These are phyloP conservation scores for Elephantulus edwardii DNA, from an alignment of 2,113 vertebrate species.

Conservation along the genomic window DNA sequence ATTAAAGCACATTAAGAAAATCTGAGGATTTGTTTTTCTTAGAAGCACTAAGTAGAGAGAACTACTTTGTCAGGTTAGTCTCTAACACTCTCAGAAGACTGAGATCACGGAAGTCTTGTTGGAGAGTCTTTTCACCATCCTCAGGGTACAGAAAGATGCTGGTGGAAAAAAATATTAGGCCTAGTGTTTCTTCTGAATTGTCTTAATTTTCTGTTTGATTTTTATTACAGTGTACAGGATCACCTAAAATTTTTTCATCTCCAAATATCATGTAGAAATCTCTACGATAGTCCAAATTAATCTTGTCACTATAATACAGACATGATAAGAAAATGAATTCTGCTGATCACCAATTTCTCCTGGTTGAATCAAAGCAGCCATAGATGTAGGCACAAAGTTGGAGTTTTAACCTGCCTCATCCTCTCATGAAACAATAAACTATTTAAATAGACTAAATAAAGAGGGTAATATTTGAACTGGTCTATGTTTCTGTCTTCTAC, in stretches of 20 bases:
- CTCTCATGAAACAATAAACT: not conserved
- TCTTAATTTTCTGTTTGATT: constrained; percentile 18
- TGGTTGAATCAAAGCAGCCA: not conserved
- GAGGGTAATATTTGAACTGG: not conserved
- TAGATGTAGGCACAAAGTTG: not conserved
- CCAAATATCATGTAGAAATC: not conserved
- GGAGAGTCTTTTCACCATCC: not conserved
- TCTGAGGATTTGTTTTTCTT: not conserved
- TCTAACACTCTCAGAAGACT: not conserved
- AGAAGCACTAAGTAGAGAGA: not conserved
- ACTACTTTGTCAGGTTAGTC: not conserved
- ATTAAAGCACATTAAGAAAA: not conserved
- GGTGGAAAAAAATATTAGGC: constrained; percentile 17
- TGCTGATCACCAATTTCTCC: not conserved
- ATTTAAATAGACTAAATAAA: not conserved
- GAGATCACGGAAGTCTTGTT: not conserved
- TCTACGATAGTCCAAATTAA: not conserved
- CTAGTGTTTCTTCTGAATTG: constrained; percentile 37
- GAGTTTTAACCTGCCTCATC: not conserved
- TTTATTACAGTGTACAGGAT: not conserved
- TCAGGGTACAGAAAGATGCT: too few species aligned
- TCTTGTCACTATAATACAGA: not conserved
- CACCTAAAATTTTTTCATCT: not conserved
- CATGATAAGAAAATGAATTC: not conserved
- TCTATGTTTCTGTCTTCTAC: not conserved